A percentile compares a stretch with the other conserved stretches of the same genome.
phyloP scores from a whole-genome alignment of 2,113 vertebrate genomes.

The Malurus cyaneus region DNA sequence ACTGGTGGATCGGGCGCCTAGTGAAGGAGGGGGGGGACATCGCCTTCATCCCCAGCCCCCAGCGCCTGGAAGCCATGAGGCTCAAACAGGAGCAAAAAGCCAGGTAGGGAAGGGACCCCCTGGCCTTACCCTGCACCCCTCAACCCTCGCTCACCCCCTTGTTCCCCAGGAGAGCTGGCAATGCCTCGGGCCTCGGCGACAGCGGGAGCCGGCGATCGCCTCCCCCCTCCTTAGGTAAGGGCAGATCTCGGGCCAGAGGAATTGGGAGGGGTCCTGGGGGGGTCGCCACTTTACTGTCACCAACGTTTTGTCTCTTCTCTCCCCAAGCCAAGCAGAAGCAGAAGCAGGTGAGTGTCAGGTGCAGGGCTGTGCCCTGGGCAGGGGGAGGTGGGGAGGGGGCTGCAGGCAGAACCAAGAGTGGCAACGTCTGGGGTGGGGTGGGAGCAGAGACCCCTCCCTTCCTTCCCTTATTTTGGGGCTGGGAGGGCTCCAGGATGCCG shows the following conservation, averaged over 20 bases:
- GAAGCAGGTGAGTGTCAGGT: constrained; percentile 86
- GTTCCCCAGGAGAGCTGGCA: constrained; percentile 84
- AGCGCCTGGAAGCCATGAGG: constrained; percentile 92
- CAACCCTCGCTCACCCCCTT: rapidly evolving
- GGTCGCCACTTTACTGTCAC: neutral
- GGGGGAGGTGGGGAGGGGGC: neutral
- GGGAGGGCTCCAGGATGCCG: neutral
- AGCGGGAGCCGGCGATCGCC: constrained; percentile 91
- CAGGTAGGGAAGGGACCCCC: constrained; percentile 69
- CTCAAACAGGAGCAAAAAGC: constrained; percentile 96
- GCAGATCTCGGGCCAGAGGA: neutral
- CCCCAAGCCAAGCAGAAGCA: constrained; percentile 97
- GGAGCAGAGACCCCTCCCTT: neutral
- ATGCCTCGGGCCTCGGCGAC: constrained; percentile 87
- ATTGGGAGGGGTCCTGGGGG: rapidly evolving
- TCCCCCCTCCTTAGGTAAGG: constrained; percentile 91
- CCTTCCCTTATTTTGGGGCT: rapidly evolving
- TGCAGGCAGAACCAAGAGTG: neutral
- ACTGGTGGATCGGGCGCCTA: constrained; percentile 96
- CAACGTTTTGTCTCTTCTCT: constrained; percentile 65
- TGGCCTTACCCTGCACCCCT: rapidly evolving
- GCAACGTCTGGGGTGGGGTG: too few relatives aligned
- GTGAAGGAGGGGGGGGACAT: constrained; percentile 95
- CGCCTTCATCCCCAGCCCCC: constrained; percentile 94
- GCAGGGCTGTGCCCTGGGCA: neutral